Evolutionary conservation across 2,888 invertebrate species (phyloP).

Genomic region (Altica lythri): DNA sequence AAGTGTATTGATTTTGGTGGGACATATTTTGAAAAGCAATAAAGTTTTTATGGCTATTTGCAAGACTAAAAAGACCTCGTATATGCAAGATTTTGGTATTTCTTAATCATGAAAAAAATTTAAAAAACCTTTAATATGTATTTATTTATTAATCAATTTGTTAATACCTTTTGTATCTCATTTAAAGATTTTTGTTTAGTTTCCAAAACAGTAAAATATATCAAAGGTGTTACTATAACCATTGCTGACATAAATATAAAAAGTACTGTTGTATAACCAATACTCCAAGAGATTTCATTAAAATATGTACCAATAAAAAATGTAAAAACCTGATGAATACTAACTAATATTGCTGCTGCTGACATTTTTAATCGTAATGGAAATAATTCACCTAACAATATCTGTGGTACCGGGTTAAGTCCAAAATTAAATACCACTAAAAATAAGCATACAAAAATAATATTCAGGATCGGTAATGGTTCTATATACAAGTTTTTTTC

Average conservation of each 20-base stretch:
- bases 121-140: no score
- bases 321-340: conserved; percentile 7
- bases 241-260: conserved; percentile 8
- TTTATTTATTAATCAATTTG: no score
- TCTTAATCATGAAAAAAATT: no score
- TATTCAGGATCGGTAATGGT: conserved; percentile 5
- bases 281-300: conserved; percentile 2
- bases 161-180: conserved; percentile 13
- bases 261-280: conserved; percentile 2
- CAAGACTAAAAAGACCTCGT: no score
- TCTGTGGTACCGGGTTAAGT: conserved; percentile 2
- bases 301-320: conserved; percentile 7
- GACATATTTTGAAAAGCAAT: no score
- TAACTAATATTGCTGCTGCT: conserved; percentile 9
- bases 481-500: neutral
- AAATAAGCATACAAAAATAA: conserved; percentile 10
- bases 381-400: conserved; percentile 14
- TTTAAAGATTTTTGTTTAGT: conserved; percentile 11
- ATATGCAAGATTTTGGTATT: no score
- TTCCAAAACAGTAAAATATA: conserved; percentile 16
- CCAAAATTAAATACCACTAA: conserved; percentile 13
- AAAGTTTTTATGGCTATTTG: no score
- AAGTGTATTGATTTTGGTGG: no score
- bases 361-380: conserved; percentile 5
- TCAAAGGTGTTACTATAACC: neutral